Conservation (phyloP, 2,888 invertebrate genomes). For the Pandemis cinnamomeana region DNA sequence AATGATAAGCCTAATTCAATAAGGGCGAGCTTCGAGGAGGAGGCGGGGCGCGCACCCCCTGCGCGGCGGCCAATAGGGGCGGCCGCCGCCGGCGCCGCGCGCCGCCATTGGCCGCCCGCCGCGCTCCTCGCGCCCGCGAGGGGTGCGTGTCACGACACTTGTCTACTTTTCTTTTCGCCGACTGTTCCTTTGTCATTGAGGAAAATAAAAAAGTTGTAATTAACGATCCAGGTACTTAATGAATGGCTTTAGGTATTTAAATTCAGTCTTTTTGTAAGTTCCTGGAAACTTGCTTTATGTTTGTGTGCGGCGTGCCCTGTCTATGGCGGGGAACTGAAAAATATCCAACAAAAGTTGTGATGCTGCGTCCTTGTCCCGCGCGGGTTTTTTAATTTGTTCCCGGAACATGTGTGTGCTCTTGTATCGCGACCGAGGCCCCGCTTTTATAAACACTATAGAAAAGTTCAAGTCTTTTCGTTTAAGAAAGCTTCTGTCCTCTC, state of each 20-base stretch:
- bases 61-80: constrained; percentile 69
- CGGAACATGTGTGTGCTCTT: constrained; percentile 34
- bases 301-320: constrained; percentile 11
- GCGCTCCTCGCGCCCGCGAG: constrained; percentile 56
- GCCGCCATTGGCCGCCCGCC: constrained; percentile 65
- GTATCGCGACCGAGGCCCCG: constrained; percentile 17
- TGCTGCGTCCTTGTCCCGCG: constrained; percentile 36
- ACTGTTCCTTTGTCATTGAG: constrained; percentile 85
- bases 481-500: constrained; percentile 10
- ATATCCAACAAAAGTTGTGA: constrained; percentile 32
- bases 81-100: constrained; percentile 58
- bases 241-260: constrained; percentile 71
- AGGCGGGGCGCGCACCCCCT: constrained; percentile 78
- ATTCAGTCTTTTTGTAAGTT: constrained; percentile 46
- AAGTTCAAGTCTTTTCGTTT: constrained; percentile 29
- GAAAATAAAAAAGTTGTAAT: constrained; percentile 85
- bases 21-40: constrained; percentile 85
- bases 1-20: constrained; percentile 93
- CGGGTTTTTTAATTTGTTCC: constrained; percentile 30
- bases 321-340: constrained; percentile 12
- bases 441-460: constrained; percentile 21
- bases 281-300: constrained; percentile 32
- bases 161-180: constrained; percentile 85
- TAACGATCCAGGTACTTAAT: constrained; percentile 83
- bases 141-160: constrained; percentile 84